These are phyloP conservation scores for Thysanoteuthis rhombus DNA, from an alignment of 2,888 invertebrate genomes.

Conservation along the genomic window DNA sequence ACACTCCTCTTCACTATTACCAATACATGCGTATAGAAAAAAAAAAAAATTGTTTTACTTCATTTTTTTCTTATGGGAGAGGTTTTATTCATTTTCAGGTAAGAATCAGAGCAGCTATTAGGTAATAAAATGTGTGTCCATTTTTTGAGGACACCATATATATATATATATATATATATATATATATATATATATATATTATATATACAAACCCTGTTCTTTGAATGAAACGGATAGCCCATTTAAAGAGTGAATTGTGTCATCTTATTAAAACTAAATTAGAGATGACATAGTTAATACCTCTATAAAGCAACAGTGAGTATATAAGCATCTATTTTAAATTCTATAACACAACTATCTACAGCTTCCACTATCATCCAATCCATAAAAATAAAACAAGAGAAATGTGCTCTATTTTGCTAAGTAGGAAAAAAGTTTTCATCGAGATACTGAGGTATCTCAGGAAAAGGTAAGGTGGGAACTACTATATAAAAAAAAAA, in stretches of 20 bases:
- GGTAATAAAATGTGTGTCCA: background rate
- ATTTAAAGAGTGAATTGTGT: background rate
- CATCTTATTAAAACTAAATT: background rate
- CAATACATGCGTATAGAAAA: too few species aligned
- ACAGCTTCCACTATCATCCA: background rate
- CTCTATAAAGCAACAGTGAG: background rate
- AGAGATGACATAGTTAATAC: background rate
- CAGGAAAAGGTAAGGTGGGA: background rate
- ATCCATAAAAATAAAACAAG: background rate
- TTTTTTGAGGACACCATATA: too few species aligned
- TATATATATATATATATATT: too few species aligned
- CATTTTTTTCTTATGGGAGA: too few species aligned
- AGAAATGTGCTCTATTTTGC: constrained; percentile 21
- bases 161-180: too few species aligned
- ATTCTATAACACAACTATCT: background rate
- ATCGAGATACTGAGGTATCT: background rate
- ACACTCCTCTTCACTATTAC: too few species aligned
- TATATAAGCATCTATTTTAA: background rate
- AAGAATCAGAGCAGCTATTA: too few species aligned
- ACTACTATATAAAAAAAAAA: background rate
- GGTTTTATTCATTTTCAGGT: too few species aligned
- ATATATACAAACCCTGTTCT: background rate
- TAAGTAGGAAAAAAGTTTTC: background rate
- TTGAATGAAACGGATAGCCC: background rate
- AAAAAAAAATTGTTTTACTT: too few species aligned